Evolutionary conservation across 2,797 vertebrate species (phyloP), one percentile per base, ranked within the genome.

Genomic region (Lutjanus campechanus): DNA sequence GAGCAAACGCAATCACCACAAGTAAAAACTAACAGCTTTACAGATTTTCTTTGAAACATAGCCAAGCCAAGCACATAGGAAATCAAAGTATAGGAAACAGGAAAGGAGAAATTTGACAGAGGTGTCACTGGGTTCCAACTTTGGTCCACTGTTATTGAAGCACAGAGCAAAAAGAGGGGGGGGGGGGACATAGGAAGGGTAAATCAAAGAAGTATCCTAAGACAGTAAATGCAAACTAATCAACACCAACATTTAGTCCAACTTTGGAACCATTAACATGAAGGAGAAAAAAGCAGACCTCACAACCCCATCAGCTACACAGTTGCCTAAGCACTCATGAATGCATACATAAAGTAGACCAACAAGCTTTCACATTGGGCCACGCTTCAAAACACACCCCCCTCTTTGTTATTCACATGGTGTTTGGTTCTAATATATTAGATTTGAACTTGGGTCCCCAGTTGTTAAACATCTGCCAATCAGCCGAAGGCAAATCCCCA

Each of bases 401-500:
- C 12, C 44, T 76, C 22, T 66, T 82, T 86, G 43, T 50, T 81
- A 87, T 76, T 70, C 75, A 69, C 59, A 40, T 12, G 7, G 43
- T 36, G 25, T 40, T 79, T 20, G 19, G 15, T 59, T 76, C 12
- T 44, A 53, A 41, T 75, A 46, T 86, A 84, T 83, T 80, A 70
- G 44, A 91, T 90, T 77, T 85, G 54, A 84, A 81, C 66, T 53
- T 65, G 4, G 65, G 61, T 82, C 74, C 59, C 55, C 20, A 60
- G 77, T 82, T 90, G 80, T 75, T 76, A 79, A 90, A 87, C 85
- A 91, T 83, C 83, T 86, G 81, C 89, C 82, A 84, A 71, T 83
- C 78, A 88, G 77, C 83, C 65, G 46, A 60, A 81, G 69, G 78
- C 76, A 77, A 85, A 70, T 79, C 65, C 74, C 79, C 62, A 72